A percentile compares a stretch with the other conserved stretches of the same genome.
These are phyloP conservation scores for Nephrotoma flavescens DNA, from an alignment of 2,888 invertebrate species.

Conservation along the genomic window DNA sequence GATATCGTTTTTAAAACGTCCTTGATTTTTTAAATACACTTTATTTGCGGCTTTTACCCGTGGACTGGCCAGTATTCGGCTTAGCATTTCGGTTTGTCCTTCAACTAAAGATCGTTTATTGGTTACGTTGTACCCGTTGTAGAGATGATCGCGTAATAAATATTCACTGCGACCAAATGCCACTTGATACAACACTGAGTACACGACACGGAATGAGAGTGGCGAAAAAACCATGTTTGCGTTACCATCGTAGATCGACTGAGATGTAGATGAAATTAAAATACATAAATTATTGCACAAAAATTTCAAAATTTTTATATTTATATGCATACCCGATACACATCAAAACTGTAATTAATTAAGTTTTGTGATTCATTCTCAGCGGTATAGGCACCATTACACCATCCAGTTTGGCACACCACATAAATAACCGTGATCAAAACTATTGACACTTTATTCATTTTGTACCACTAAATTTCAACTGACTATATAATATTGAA, in stretches of 20 bases:
- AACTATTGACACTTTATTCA: not conserved
- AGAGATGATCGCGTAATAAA: not conserved
- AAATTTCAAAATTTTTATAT: not conserved
- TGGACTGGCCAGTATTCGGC: not conserved
- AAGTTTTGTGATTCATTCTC: not conserved
- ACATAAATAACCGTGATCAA: not conserved
- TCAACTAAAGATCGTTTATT: not conserved
- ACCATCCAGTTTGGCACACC: not conserved
- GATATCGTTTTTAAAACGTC: not conserved
- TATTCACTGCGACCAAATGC: not conserved
- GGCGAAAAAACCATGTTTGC: not conserved
- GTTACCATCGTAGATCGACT: not conserved
- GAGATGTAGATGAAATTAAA: not conserved
- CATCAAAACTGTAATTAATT: constrained; percentile 2
- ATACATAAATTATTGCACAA: not conserved
- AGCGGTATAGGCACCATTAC: not conserved
- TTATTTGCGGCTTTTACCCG: not conserved
- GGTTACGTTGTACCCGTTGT: not conserved
- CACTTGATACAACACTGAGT: not conserved
- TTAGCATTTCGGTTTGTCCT: not conserved
- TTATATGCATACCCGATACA: not conserved
- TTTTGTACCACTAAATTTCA: not conserved
- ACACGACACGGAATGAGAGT: not conserved
- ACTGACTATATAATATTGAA: not conserved
- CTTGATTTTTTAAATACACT: not conserved